Conservation (phyloP, 2,797 vertebrate species). For the Tokudaia tokunoshimensis region DNA sequence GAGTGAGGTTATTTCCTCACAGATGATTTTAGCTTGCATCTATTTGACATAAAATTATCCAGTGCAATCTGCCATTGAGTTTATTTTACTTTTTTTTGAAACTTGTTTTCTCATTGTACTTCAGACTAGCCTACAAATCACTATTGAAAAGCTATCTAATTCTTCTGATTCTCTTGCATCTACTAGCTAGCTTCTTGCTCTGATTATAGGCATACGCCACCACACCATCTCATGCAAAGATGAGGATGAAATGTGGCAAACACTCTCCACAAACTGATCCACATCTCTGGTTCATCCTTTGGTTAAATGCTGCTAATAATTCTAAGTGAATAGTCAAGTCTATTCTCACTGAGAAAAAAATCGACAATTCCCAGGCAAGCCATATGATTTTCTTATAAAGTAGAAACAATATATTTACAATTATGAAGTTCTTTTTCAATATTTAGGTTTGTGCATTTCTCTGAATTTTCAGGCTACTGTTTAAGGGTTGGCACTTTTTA, state of each 20-base stretch:
- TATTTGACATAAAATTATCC: not conserved
- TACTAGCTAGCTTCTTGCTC: not conserved
- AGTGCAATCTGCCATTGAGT: not conserved
- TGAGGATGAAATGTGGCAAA: no score
- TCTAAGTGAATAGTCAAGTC: not conserved
- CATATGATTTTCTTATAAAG: conserved; percentile 32
- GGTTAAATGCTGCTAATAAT: not conserved
- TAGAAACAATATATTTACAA: not conserved
- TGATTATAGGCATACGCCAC: not conserved
- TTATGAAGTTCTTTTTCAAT: not conserved
- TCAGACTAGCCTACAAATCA: not conserved
- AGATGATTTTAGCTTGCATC: not conserved
- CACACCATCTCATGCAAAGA: not conserved
- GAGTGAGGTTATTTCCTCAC: not conserved
- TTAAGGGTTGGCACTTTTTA: not conserved
- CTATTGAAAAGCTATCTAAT: not conserved
- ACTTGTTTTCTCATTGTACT: not conserved
- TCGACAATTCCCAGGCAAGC: not conserved
- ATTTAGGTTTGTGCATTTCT: not conserved
- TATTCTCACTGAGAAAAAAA: not conserved
- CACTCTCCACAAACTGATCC: not conserved
- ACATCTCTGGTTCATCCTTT: not conserved
- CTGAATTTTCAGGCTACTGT: not conserved
- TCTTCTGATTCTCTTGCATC: not conserved
- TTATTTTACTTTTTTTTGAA: not conserved